Conservation (phyloP, 2,888 invertebrate genomes). For the Exocentrus adspersus region DNA sequence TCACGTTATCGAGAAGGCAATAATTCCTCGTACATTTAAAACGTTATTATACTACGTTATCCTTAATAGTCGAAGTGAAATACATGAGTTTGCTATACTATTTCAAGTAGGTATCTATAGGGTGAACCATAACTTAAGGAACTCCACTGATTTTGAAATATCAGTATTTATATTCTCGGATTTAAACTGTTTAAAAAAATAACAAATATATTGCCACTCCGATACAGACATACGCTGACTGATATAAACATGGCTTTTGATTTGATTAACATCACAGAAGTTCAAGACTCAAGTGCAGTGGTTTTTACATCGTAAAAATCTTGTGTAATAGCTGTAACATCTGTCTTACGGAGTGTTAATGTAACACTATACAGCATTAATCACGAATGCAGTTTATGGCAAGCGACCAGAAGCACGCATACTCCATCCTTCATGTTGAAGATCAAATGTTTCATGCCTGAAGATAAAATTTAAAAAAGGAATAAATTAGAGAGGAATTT, state of each 20-base stretch:
- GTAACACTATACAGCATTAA: constrained; percentile 19
- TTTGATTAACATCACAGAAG: constrained; percentile 2
- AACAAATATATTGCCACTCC: not conserved
- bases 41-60: too few relatives aligned
- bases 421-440: not conserved
- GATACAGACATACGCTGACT: not conserved
- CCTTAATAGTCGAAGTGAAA: too few relatives aligned
- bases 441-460: too few relatives aligned
- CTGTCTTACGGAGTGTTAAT: constrained; percentile 14
- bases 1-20: too few relatives aligned
- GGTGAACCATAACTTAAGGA: too few relatives aligned
- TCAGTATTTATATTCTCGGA: not conserved
- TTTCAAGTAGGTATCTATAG: too few relatives aligned
- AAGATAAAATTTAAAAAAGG: too few relatives aligned
- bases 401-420: constrained; percentile 4
- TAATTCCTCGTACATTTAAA: too few relatives aligned
- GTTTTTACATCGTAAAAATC: constrained; percentile 9
- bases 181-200: not conserved
- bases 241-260: not conserved
- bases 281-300: constrained; percentile 9
- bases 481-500: too few relatives aligned
- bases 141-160: too few relatives aligned
- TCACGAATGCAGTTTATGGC: constrained; percentile 16
- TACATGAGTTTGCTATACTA: too few relatives aligned
- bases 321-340: constrained; percentile 14